Evolutionary conservation across 2,888 invertebrate species (phyloP).

Genomic region (Andricus quercusramuli): DNA sequence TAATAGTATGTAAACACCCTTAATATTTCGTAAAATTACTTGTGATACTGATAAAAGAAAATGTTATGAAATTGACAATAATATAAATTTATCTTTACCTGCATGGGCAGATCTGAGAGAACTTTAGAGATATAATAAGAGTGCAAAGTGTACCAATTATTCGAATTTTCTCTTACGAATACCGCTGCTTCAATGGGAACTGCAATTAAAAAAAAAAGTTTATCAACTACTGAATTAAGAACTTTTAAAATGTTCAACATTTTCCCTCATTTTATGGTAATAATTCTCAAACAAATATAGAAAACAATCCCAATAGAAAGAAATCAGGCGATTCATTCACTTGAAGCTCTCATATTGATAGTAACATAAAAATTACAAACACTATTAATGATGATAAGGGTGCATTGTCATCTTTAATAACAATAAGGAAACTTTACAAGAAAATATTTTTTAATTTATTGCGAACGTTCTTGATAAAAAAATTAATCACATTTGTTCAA

Average conservation of each 20-base stretch:
- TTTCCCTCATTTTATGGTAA: background rate
- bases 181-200: slow-evolving; percentile 88
- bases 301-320: background rate
- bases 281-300: background rate
- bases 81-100: slow-evolving; percentile 78
- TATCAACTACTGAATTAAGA: background rate
- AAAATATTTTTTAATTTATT: background rate
- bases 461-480: background rate
- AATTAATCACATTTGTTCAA: background rate
- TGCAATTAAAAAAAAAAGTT: slow-evolving; percentile 72
- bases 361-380: background rate
- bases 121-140: slow-evolving; percentile 88
- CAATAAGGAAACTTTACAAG: background rate
- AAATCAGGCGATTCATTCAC: background rate
- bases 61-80: background rate
- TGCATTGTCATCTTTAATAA: background rate
- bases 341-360: background rate
- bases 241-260: background rate
- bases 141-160: slow-evolving; percentile 88
- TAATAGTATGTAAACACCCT: too few relatives aligned
- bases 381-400: background rate
- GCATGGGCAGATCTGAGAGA: slow-evolving; percentile 87
- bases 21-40: background rate
- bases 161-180: slow-evolving; percentile 86
- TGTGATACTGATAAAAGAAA: background rate